These are phyloP conservation scores for Hemibagrus guttatus DNA, from an alignment of 2,797 vertebrate genomes.

Conservation along the genomic window DNA sequence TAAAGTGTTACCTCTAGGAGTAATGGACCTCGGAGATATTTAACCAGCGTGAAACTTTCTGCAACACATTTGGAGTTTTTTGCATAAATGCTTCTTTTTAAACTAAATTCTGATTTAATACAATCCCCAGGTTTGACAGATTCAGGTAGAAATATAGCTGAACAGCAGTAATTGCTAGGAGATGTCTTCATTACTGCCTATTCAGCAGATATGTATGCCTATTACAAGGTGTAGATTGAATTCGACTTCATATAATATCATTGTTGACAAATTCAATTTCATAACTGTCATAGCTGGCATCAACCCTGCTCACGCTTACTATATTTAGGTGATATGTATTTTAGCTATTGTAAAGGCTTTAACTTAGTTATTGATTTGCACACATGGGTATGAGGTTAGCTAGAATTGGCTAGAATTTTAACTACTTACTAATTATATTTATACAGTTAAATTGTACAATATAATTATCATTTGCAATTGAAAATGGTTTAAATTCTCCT, in stretches of 20 bases:
- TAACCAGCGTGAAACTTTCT: background rate
- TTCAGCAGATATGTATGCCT: conserved; percentile 11
- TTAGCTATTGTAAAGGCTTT: background rate
- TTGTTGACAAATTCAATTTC: conserved; percentile 31
- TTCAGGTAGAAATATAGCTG: background rate
- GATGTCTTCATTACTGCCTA: conserved; percentile 6
- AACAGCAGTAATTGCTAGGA: conserved; percentile 5
- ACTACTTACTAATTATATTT: background rate
- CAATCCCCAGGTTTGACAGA: conserved; percentile 4
- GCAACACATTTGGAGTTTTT: background rate
- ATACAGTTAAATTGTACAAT: background rate
- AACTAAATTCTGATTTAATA: background rate
- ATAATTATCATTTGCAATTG: background rate
- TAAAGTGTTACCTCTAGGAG: background rate
- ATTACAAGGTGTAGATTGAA: conserved; percentile 19
- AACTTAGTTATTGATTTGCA: background rate
- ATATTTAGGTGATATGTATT: background rate
- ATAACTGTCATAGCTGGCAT: conserved; percentile 11
- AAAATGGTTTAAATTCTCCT: background rate
- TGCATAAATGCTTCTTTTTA: background rate
- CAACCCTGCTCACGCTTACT: background rate
- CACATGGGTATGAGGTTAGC: background rate
- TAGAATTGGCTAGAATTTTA: no score
- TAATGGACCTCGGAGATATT: background rate
- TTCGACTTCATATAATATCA: conserved; percentile 24